These are phyloP conservation scores for Odontothrips loti DNA, from an alignment of 2,888 invertebrate species.

Conservation along the genomic window DNA sequence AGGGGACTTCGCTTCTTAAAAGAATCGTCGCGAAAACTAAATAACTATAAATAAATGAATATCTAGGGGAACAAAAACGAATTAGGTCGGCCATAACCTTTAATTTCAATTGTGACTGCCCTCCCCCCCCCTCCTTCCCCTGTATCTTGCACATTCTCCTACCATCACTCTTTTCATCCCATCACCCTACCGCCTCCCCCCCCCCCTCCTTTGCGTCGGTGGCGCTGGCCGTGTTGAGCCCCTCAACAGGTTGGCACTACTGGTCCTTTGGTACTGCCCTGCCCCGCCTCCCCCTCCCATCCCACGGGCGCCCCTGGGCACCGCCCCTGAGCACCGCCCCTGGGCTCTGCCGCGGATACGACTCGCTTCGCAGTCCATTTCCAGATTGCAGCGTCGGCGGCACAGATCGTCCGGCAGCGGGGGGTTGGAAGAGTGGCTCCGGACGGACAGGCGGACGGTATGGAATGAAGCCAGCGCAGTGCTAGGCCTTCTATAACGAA, in stretches of 20 bases:
- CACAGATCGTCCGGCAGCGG: too few relatives aligned
- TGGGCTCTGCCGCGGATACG: neutral
- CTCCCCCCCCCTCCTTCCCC: neutral
- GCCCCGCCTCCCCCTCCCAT: too few relatives aligned
- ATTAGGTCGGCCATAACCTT: neutral
- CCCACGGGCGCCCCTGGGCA: neutral
- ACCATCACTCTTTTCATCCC: neutral
- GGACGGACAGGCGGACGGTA: too few relatives aligned
- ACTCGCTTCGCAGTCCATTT: conserved; percentile 7
- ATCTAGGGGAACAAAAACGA: too few relatives aligned
- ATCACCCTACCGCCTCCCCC: neutral
- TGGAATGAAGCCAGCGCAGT: too few relatives aligned
- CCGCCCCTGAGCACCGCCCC: neutral
- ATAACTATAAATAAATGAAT: too few relatives aligned
- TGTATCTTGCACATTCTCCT: too few relatives aligned
- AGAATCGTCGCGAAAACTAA: too few relatives aligned
- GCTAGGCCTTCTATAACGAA: too few relatives aligned
- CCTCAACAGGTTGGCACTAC: conserved; percentile 11
- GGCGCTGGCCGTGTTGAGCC: conserved; percentile 25
- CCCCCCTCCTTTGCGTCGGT: neutral
- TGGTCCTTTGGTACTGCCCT: too few relatives aligned
- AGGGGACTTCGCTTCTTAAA: too few relatives aligned
- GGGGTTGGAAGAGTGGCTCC: too few relatives aligned
- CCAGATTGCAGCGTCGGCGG: neutral
- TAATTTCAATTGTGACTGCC: conserved; percentile 6